Evolutionary conservation across 2,113 vertebrate genomes (phyloP).

Genomic region (Psilopsiagon aurifrons): DNA sequence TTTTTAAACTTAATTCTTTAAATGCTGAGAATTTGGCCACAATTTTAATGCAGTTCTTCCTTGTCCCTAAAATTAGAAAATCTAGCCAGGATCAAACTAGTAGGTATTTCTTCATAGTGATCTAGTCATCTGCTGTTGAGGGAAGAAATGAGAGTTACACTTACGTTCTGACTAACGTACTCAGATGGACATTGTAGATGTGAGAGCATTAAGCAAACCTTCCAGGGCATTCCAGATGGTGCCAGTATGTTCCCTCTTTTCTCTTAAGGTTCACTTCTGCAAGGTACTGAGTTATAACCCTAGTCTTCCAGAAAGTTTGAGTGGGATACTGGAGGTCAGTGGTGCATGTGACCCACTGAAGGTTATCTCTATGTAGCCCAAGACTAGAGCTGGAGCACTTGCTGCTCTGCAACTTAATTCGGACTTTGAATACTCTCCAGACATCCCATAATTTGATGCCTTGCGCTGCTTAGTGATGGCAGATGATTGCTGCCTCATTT

Average conservation of each 20-base stretch:
- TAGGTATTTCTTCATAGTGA: not conserved
- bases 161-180: not conserved
- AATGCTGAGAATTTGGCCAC: not conserved
- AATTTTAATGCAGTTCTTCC: not conserved
- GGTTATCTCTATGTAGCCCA: not conserved
- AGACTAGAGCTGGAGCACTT: not conserved
- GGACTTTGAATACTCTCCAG: not conserved
- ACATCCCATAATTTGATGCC: not conserved
- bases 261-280: not conserved
- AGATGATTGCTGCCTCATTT: not conserved
- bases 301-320: not conserved
- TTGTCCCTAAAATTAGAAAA: not conserved
- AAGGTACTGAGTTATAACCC: not conserved
- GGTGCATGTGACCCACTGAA: not conserved
- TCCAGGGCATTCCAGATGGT: not conserved
- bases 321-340: not conserved
- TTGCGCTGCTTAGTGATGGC: not conserved
- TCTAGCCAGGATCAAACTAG: not conserved
- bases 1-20: not conserved
- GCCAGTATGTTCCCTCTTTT: not conserved
- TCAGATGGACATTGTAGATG: not conserved
- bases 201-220: not conserved
- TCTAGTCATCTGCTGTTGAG: not conserved
- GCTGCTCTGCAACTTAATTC: not conserved
- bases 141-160: not conserved